phyloP scores from a whole-genome alignment of 2,888 invertebrate species.

The Lasioglossum pauxillum region DNA sequence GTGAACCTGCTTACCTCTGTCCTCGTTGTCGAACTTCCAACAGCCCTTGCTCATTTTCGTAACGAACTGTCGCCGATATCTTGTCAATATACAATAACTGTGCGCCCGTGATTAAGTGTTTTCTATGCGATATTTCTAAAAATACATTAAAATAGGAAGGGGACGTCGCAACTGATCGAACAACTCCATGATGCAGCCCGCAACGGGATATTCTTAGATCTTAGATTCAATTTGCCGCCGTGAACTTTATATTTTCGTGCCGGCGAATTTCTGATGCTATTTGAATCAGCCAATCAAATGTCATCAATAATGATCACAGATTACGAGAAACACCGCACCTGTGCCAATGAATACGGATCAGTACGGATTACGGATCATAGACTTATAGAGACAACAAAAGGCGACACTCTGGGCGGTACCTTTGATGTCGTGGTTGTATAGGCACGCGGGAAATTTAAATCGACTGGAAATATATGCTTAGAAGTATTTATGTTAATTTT shows the following conservation, averaged over 20 bases:
- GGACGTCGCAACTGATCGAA: slow-evolving; percentile 45
- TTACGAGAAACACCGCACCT: not conserved
- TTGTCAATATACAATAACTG: slow-evolving; percentile 43
- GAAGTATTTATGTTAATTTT: too few relatives aligned
- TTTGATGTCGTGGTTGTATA: too few relatives aligned
- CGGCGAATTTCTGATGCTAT: slow-evolving; percentile 31
- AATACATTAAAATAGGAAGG: slow-evolving; percentile 69
- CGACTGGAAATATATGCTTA: too few relatives aligned
- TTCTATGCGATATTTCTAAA: slow-evolving; percentile 72
- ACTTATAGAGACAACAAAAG: too few relatives aligned
- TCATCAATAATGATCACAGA: slow-evolving; percentile 19
- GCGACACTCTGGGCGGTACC: too few relatives aligned
- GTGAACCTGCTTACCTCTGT: slow-evolving; percentile 76
- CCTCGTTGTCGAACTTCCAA: slow-evolving; percentile 82
- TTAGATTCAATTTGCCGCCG: slow-evolving; percentile 39
- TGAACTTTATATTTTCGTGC: slow-evolving; percentile 35
- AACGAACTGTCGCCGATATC: slow-evolving; percentile 24
- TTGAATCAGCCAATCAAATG: slow-evolving; percentile 35
- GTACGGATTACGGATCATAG: too few relatives aligned
- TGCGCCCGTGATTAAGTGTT: slow-evolving; percentile 58
- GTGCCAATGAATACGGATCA: too few relatives aligned
- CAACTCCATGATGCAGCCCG: slow-evolving; percentile 57
- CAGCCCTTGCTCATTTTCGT: slow-evolving; percentile 79
- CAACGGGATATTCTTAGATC: slow-evolving; percentile 22
- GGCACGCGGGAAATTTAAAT: too few relatives aligned